Percentiles rank a stretch among this genome's conserved stretches.
Evolutionary conservation across 2,888 invertebrate species (phyloP).

Genomic region (Meganola albula): DNA sequence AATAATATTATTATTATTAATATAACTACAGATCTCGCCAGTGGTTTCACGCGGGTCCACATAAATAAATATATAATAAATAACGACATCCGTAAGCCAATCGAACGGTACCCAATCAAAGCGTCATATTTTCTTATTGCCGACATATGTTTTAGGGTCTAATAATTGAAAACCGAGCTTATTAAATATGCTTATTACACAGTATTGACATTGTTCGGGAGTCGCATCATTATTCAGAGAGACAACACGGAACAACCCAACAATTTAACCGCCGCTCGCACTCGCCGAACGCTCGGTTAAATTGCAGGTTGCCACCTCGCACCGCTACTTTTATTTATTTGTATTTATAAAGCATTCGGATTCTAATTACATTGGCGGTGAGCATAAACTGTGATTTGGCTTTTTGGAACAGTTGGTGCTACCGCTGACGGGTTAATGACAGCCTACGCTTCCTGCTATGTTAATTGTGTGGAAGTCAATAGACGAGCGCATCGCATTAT

Average conservation of each 20-base stretch:
- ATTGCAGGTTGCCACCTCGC: slow-evolving; percentile 70
- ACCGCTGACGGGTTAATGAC: slow-evolving; percentile 72
- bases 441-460: slow-evolving; percentile 70
- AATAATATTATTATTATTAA: too few species aligned
- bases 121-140: slow-evolving; percentile 26
- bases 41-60: too few species aligned
- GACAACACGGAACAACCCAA: slow-evolving; percentile 55
- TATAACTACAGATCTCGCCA: too few species aligned
- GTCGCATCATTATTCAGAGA: slow-evolving; percentile 70
- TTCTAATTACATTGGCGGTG: slow-evolving; percentile 64
- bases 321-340: slow-evolving; percentile 70
- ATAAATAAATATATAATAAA: too few species aligned
- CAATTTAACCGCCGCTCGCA: slow-evolving; percentile 58
- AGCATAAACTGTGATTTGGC: slow-evolving; percentile 63
- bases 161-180: slow-evolving; percentile 56
- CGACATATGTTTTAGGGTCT: slow-evolving; percentile 54
- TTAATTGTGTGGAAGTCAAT: slow-evolving; percentile 70
- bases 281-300: slow-evolving; percentile 53
- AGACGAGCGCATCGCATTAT: slow-evolving; percentile 62
- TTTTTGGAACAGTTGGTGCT: slow-evolving; percentile 68
- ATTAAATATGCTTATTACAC: slow-evolving; percentile 60
- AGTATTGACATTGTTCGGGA: slow-evolving; percentile 48
- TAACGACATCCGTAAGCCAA: slow-evolving; percentile 21
- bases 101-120: slow-evolving; percentile 18
- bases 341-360: slow-evolving; percentile 68